Base-by-base conservation (phyloP, 1,140 invertebrate species). In the Hesperophylax magnus region DNA sequence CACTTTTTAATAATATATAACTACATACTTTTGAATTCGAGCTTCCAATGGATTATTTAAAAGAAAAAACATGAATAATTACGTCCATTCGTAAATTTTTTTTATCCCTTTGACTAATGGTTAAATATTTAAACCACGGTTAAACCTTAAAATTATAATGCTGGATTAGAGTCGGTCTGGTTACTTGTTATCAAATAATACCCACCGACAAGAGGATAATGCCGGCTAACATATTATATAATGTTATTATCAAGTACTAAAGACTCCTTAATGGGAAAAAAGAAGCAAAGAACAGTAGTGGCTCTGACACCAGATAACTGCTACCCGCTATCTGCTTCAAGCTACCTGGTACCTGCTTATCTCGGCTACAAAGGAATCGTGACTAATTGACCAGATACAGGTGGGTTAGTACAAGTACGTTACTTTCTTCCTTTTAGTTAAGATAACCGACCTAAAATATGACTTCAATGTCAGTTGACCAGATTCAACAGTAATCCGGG, bases 341-440 rank as follows among this genome's bases (percentile, higher is more conserved):
- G 11, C 39, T 47, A 47, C 39, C 39, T 14, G 39, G 9, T 11
- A 47, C 39, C 17, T 27, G 78, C 63, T 74, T 79, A 79, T 79
- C 78, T 79, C 54, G 6, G 72, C 65, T 20, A 47, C 31, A 47
- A 34, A 79, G 67, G 69, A 79, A 60, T 72, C 78, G 78, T 79
- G 78, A 79, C 67, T 79, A 79, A 79, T 79, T 79, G 67, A 22
- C 52, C 58, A 79, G 67, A 79, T 79, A 78, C 39, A 47, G 39
- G 39, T 47, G 3, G 39, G 39, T 39, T 7, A 1, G n/a, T n/a
- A n/a, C 2, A 31, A 6, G 34, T 78, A 52, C 52, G 47, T 72
- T 79, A 79, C 65, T 79, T 74, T 79, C 67, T 79, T 79, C 69
- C 67, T 79, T 78, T 78, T 78, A 53, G 63, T 67, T 27, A 14